Evolutionary conservation across 1,140 invertebrate species (phyloP), one percentile per base, ranked within the genome.

Genomic region (Phthorimaea operculella): DNA sequence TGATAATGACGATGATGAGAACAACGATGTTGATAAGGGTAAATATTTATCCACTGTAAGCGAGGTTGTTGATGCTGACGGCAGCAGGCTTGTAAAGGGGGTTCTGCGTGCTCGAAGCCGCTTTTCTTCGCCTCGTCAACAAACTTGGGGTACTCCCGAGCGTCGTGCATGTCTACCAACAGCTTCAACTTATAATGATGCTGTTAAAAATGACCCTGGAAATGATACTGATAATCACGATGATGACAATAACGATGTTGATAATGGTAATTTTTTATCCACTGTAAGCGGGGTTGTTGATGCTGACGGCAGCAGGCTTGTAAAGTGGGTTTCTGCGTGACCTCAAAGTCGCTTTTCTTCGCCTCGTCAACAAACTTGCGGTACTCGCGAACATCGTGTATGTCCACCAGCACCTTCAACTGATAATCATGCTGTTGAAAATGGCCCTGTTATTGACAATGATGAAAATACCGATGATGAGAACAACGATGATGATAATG

Each of bases 361-460:
- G 79, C 62, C n/a, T 71, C 62, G 2, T 64, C 47, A 3, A 18
- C 45, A 8, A 80, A 79, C 33, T 74, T 80, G 2, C 64, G 17
- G 44, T 76, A 83, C 51, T 81, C 76, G 33, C 59, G 68, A 34
- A 68, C 58, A 34, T 83, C 79, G 42, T 76, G 63, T 33, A 64
- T 28, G 18, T 81, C 73, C 6, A 75, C 63, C 6, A 79, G 48
- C 8, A 71, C 51, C 49, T 83, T 83, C 79, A 77, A 83, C 1
- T 28, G 21, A 6, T 28, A 6, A 28, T 28, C 2, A 28, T 28
- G 21, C 2, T 28, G 2, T 4, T 28, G 21, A 28, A 4, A 6
- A 2, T 28, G 21, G n/a, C n/a, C n/a, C n/a, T n/a, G n/a, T n/a
- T n/a, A n/a, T n/a, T n/a, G n/a, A n/a, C n/a, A n/a, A n/a, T n/a